These are phyloP conservation scores for Temnothorax unifasciatus DNA, from an alignment of 2,888 invertebrate species.

Conservation along the genomic window DNA sequence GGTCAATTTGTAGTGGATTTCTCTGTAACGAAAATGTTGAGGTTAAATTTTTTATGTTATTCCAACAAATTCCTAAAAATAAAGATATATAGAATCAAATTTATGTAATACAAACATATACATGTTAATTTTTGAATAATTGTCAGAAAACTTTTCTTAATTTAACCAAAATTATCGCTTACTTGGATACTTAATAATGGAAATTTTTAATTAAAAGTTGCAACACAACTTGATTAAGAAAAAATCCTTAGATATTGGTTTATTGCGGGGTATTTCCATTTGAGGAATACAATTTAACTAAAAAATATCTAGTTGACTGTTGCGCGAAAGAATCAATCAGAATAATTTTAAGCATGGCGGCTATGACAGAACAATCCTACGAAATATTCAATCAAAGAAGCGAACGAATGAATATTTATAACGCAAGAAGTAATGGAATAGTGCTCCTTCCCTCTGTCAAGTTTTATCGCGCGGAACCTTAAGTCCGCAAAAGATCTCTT, in stretches of 20 bases:
- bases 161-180: not conserved
- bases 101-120: not conserved
- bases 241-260: not conserved
- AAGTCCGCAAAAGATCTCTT: not conserved
- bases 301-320: constrained; percentile 23
- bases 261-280: not conserved
- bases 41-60: not conserved
- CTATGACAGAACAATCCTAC: constrained; percentile 20
- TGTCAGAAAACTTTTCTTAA: not conserved
- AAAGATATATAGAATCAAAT: not conserved
- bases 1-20: not conserved
- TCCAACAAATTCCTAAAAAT: not conserved
- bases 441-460: not conserved
- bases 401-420: constrained; percentile 49
- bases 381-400: constrained; percentile 50
- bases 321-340: constrained; percentile 6
- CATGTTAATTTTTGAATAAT: not conserved
- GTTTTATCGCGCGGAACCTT: constrained; percentile 18
- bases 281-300: not conserved
- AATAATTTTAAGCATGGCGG: constrained; percentile 34
- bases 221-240: not conserved
- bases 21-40: not conserved
- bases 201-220: constrained; percentile 1
- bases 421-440: constrained; percentile 27
- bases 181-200: not conserved